These are phyloP conservation scores for Pitta sordida DNA, from an alignment of 2,113 vertebrate species.

Conservation along the genomic window DNA sequence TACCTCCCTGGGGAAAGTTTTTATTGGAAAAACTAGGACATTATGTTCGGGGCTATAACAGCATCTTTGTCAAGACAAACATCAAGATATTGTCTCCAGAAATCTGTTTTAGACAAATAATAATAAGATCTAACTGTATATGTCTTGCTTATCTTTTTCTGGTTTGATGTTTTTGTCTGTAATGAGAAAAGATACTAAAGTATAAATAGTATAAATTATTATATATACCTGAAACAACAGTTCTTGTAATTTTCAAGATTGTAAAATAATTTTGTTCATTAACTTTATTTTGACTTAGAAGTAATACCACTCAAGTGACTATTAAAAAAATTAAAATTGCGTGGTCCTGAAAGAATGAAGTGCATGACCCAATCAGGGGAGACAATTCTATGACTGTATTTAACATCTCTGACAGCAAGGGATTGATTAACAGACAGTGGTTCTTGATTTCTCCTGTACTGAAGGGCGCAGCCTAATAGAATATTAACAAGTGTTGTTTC, in stretches of 20 bases:
- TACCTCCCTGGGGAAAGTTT: constrained; percentile 59
- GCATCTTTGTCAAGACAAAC: background rate
- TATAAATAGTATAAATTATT: background rate
- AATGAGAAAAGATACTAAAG: background rate
- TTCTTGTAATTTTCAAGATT: background rate
- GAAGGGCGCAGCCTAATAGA: background rate
- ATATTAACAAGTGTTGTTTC: constrained; percentile 9
- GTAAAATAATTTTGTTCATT: background rate
- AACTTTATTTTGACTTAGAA: constrained; percentile 7
- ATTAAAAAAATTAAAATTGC: background rate
- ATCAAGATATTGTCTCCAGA: background rate
- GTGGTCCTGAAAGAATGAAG: background rate
- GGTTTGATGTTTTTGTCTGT: background rate
- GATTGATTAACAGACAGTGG: background rate
- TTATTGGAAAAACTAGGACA: constrained; percentile 50
- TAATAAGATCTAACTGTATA: background rate
- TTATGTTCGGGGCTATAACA: constrained; percentile 1
- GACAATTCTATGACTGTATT: background rate
- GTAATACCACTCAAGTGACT: background rate
- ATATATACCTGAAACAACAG: background rate
- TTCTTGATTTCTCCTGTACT: constrained; percentile 1
- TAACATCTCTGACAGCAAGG: background rate
- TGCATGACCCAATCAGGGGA: background rate
- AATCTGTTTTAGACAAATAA: background rate
- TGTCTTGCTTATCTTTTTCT: background rate